Conservation (phyloP, 2,797 vertebrate genomes). For the Amblyopsis hoosieri region DNA sequence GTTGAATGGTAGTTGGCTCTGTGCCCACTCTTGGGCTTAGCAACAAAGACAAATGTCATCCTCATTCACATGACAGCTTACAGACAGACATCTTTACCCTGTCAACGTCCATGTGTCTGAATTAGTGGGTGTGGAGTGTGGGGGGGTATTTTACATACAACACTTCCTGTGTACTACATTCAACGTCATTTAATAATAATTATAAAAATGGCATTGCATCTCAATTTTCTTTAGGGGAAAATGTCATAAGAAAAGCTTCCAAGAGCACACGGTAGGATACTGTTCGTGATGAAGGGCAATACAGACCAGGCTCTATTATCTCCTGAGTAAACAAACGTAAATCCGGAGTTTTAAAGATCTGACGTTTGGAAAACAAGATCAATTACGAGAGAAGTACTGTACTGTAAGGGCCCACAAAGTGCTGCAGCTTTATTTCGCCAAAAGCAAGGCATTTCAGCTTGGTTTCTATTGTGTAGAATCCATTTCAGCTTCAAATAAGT, state of each 20-base stretch:
- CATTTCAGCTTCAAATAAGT: slow-evolving; percentile 85
- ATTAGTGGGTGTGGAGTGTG: slow-evolving; percentile 8
- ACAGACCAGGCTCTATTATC: slow-evolving; percentile 32
- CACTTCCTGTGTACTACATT: slow-evolving; percentile 40
- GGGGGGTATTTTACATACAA: slow-evolving; percentile 9
- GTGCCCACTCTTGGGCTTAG: slow-evolving; percentile 41
- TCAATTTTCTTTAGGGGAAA: slow-evolving; percentile 14
- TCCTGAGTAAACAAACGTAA: slow-evolving; percentile 57
- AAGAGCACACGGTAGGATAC: slow-evolving; percentile 21
- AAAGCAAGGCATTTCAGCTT: slow-evolving; percentile 74
- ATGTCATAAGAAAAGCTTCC: slow-evolving; percentile 12
- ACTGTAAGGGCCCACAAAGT: slow-evolving; percentile 49
- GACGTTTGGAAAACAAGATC: slow-evolving; percentile 70
- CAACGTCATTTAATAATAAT: not conserved
- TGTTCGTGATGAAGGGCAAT: slow-evolving; percentile 12
- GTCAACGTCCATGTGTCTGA: slow-evolving; percentile 57
- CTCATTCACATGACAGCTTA: slow-evolving; percentile 31
- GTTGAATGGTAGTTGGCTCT: too few relatives aligned
- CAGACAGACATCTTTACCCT: slow-evolving; percentile 28
- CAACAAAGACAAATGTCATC: slow-evolving; percentile 66
- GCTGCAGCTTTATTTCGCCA: slow-evolving; percentile 54
- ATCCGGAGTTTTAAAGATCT: slow-evolving; percentile 62
- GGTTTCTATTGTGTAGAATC: slow-evolving; percentile 78
- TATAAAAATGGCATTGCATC: not conserved
- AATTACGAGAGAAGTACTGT: slow-evolving; percentile 60